Evolutionary conservation across 2,113 vertebrate genomes (phyloP).

Genomic region (Trachemys scripta): DNA sequence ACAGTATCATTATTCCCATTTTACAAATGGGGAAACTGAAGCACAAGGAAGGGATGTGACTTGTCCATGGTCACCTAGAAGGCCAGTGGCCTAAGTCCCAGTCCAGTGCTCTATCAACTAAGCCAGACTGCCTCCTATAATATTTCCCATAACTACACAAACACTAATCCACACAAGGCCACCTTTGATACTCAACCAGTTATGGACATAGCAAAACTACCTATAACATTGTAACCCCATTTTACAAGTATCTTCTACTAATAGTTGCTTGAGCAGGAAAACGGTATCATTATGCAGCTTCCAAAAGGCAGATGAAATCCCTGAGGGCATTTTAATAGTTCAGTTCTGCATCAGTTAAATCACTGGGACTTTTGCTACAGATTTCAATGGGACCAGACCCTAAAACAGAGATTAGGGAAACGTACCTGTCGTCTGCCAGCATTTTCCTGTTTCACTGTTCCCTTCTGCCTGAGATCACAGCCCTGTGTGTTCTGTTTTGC

Average conservation of each 20-base stretch:
- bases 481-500: background rate
- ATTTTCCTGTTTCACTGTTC: background rate
- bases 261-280: background rate
- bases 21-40: background rate
- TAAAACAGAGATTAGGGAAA: background rate
- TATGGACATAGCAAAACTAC: background rate
- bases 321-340: background rate
- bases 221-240: background rate
- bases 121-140: background rate
- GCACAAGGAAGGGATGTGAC: background rate
- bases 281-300: background rate
- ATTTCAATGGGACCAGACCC: background rate
- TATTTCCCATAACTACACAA: background rate
- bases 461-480: background rate
- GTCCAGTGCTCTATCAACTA: background rate
- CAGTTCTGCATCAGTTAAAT: background rate
- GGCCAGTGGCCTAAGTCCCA: background rate
- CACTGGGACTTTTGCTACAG: background rate
- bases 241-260: background rate
- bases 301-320: background rate
- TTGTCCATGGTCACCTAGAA: background rate
- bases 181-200: background rate
- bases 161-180: background rate
- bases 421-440: background rate
- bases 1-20: background rate